Conservation (phyloP, 2,797 vertebrate species). For the Fistularia commersonii region DNA sequence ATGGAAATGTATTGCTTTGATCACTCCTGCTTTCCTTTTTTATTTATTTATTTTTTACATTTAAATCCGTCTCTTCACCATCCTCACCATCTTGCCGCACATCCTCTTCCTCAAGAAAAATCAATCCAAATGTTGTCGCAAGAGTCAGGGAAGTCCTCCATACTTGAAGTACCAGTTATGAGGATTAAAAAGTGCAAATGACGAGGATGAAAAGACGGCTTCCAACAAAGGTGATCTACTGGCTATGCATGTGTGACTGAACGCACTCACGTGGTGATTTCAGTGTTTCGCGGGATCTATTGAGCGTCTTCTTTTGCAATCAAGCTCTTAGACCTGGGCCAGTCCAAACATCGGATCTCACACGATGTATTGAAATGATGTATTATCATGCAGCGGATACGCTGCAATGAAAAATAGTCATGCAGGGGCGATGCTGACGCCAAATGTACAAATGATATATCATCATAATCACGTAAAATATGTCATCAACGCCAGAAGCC, state of each 20-base stretch:
- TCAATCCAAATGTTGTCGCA: slow-evolving; percentile 1
- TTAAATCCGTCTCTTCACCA: slow-evolving; percentile 6
- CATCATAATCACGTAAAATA: slow-evolving; percentile 1
- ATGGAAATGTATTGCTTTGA: neutral
- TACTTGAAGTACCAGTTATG: too few species aligned
- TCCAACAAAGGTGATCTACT: slow-evolving; percentile 21
- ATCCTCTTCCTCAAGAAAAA: slow-evolving; percentile 18
- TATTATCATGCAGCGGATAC: slow-evolving; percentile 2
- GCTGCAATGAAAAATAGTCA: neutral
- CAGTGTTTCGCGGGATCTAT: slow-evolving; percentile 12
- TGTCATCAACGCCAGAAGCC: neutral
- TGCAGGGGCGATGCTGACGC: neutral
- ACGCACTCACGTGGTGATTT: slow-evolving; percentile 7
- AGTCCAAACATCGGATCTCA: slow-evolving; percentile 1
- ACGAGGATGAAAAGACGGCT: slow-evolving; percentile 15
- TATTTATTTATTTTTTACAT: too few species aligned
- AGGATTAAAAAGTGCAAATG: too few species aligned
- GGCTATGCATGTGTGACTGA: slow-evolving; percentile 24
- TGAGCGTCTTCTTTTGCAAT: slow-evolving; percentile 7
- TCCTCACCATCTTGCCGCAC: slow-evolving; percentile 7
- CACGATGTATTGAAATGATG: slow-evolving; percentile 3
- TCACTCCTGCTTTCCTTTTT: too few species aligned
- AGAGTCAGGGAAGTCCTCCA: too few species aligned
- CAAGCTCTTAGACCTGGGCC: slow-evolving; percentile 2
- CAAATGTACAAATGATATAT: slow-evolving; percentile 3